Evolutionary conservation across 1,140 invertebrate genomes (phyloP), one percentile per base, ranked within the genome.

Genomic region (Penaeus chinensis): DNA sequence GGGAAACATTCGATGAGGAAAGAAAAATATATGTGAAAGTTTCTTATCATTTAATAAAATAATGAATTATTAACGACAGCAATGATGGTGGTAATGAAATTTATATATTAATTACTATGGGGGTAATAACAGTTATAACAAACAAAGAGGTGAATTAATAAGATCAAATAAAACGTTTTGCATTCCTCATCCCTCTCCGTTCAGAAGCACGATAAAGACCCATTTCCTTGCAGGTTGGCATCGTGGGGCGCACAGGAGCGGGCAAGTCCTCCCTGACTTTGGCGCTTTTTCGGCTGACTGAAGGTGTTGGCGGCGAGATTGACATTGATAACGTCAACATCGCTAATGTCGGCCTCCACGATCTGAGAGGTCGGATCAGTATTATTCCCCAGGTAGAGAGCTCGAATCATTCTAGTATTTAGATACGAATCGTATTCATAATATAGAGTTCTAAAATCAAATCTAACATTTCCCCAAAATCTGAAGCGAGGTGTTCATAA

Each of bases 311-410:
- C 7, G 87, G 87, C 11, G 8, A 61, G 42, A 99, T 99, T 87
- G 91, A 95, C n/a, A 98, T 99, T 86, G 99, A 99, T 93, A 96
- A 95, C 65, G 92, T 97, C 18, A 95, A 98, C 91, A 98, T 99
- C 89, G 93, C 95, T 0, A 94, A 94, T 13, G 93, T 99, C 89
- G 98, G 86, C n/a, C 94, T 99, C 11, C 97, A 99, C 92, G 95
- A 96, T 89, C 92, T 99, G 24, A 94, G 98, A 94, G 92, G 93
- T 20, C 92, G 96, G 89, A 93, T 99, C 37, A 99, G 98, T 22
- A 98, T 98, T 91, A 98, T 98, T 92, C 96, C 96, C 77, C 96
- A 96, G 93, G 93, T 94, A 91, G 18, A 3, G 32, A 27, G n/a
- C n/a, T 24, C n/a, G 19, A 42, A 7, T 42, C 7, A 42, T 42